Conservation (phyloP, 2,888 invertebrate species). For the Alloscopus bannaensis region DNA sequence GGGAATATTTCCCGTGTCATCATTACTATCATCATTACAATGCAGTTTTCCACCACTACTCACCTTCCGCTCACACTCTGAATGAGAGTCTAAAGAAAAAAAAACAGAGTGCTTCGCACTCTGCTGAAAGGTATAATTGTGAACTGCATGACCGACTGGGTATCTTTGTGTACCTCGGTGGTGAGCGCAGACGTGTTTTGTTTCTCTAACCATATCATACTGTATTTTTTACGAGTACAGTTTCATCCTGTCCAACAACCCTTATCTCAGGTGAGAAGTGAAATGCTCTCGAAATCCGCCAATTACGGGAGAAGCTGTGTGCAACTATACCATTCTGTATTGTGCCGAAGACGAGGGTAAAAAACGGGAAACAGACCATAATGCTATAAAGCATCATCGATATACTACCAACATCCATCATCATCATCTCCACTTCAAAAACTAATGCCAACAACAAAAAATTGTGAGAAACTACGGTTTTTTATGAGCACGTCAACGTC, state of each 20-base stretch:
- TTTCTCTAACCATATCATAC: constrained; percentile 26
- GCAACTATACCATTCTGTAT: no score
- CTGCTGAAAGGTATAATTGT: constrained; percentile 7
- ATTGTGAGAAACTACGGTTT: no score
- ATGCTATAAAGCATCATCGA: no score
- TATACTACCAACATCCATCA: no score
- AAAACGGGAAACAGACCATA: no score
- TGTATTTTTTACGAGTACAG: constrained; percentile 50
- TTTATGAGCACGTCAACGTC: no score
- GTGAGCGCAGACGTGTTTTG: background rate
- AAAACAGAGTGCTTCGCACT: background rate
- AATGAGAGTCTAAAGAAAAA: constrained; percentile 12
- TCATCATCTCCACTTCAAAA: no score
- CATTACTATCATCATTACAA: constrained; percentile 40
- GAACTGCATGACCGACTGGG: constrained; percentile 9
- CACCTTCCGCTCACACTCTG: constrained; percentile 22
- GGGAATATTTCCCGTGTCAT: constrained; percentile 64
- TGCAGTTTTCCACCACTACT: constrained; percentile 30
- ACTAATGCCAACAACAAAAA: no score
- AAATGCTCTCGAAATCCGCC: no score
- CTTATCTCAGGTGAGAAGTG: no score
- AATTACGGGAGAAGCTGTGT: no score
- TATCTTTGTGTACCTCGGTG: background rate
- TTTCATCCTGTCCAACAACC: constrained; percentile 5
- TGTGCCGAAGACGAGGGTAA: no score